phyloP scores from a whole-genome alignment of 2,113 vertebrate genomes.

The Myotis lucifugus region DNA sequence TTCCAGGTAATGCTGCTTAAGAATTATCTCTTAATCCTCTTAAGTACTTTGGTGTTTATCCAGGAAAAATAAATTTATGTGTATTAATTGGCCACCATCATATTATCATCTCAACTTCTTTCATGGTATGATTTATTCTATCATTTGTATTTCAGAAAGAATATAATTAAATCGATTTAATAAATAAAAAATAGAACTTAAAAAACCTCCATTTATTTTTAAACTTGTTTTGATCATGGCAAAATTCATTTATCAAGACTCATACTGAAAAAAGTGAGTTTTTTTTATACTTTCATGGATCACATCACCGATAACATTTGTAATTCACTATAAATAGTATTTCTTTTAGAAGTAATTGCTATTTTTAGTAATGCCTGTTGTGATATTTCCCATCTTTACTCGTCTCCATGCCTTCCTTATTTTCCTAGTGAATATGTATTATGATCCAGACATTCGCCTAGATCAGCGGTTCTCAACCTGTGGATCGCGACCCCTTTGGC shows the following conservation, averaged over 20 bases:
- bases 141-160: slow-evolving; percentile 75
- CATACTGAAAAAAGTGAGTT: not conserved
- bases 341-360: not conserved
- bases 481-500: too few species aligned
- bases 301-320: not conserved
- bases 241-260: slow-evolving; percentile 12
- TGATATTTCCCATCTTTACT: not conserved
- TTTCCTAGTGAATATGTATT: not conserved
- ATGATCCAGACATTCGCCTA: not conserved
- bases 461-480: too few species aligned
- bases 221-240: not conserved
- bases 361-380: not conserved
- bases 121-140: slow-evolving; percentile 66
- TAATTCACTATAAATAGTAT: slow-evolving; percentile 53
- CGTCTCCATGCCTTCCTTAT: not conserved
- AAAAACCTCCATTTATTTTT: not conserved
- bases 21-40: slow-evolving; percentile 66
- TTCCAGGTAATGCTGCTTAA: slow-evolving; percentile 78
- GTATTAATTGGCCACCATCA: slow-evolving; percentile 68
- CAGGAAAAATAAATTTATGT: slow-evolving; percentile 66
- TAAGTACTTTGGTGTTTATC: slow-evolving; percentile 69
- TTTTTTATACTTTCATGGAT: slow-evolving; percentile 35
- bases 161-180: slow-evolving; percentile 75
- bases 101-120: slow-evolving; percentile 68
- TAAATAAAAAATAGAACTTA: slow-evolving; percentile 71